Evolutionary conservation across 1,140 invertebrate species (phyloP).

Genomic region (Neuroterus valhalla): DNA sequence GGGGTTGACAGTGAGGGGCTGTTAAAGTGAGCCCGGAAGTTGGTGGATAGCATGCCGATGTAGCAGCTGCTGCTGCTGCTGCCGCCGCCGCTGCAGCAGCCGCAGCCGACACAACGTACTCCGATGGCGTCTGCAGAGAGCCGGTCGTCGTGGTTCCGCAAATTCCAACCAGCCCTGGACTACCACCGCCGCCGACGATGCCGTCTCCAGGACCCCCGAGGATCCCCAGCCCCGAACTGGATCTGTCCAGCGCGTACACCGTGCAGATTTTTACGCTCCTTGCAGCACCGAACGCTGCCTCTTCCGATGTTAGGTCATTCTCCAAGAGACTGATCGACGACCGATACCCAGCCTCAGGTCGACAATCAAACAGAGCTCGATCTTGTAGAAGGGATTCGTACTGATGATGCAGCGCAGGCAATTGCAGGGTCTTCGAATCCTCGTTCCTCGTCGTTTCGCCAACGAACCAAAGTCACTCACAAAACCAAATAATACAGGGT

Average conservation of each 20-base stretch:
- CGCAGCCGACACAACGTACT: constrained; percentile 63
- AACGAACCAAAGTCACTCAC: constrained; percentile 1
- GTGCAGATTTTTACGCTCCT: constrained; percentile 68
- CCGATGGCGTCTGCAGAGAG: constrained; percentile 65
- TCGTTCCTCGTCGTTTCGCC: background rate
- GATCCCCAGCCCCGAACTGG: constrained; percentile 71
- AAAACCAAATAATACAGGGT: constrained; percentile 8
- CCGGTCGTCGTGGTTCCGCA: constrained; percentile 62
- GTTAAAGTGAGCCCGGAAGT: constrained; percentile 58
- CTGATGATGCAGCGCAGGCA: too few species aligned
- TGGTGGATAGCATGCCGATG: constrained; percentile 68
- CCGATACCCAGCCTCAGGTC: background rate
- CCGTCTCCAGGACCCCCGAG: constrained; percentile 67
- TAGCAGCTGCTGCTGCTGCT: constrained; percentile 31
- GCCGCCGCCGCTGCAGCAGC: constrained; percentile 43
- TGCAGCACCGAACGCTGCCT: constrained; percentile 41
- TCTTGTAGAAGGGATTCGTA: too few species aligned
- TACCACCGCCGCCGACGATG: constrained; percentile 55
- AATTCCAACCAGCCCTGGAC: constrained; percentile 65
- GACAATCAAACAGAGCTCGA: background rate
- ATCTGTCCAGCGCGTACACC: constrained; percentile 75
- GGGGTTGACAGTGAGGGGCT: constrained; percentile 64
- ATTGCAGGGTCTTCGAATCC: too few species aligned
- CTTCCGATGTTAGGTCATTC: constrained; percentile 64
- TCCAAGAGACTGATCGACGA: constrained; percentile 34